A percentile compares a stretch with the other conserved stretches of the same genome.
These are phyloP conservation scores for Streptopelia turtur DNA, from an alignment of 2,797 vertebrate genomes.

Conservation along the genomic window DNA sequence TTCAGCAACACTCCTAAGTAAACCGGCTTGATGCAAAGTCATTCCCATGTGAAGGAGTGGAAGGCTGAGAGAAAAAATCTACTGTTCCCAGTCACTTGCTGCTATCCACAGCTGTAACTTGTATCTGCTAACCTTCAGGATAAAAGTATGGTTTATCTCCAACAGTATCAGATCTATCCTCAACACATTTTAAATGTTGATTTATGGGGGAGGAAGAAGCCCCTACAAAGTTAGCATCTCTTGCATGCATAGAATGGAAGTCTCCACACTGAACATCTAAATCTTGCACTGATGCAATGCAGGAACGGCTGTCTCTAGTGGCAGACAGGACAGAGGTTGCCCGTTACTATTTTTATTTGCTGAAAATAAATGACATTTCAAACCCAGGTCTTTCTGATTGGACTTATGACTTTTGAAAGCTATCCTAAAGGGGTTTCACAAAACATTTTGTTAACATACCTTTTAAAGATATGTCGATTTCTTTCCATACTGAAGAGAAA, in stretches of 20 bases:
- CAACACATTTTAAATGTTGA: background rate
- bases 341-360: background rate
- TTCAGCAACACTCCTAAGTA: background rate
- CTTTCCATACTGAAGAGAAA: slow-evolving; percentile 94
- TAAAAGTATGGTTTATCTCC: background rate
- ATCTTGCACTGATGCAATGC: background rate
- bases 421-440: background rate
- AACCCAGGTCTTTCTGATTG: background rate
- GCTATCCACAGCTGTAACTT: background rate
- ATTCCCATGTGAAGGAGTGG: background rate
- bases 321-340: background rate
- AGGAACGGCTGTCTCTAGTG: background rate
- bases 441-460: slow-evolving; percentile 72
- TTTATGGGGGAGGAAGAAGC: background rate
- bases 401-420: background rate
- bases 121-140: background rate
- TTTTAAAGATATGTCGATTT: slow-evolving; percentile 90
- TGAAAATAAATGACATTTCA: background rate
- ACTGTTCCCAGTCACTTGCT: background rate
- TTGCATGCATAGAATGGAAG: background rate
- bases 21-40: background rate
- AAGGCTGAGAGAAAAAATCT: background rate
- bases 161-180: background rate
- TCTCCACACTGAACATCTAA: background rate
- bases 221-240: background rate